phyloP scores from a whole-genome alignment of 92 coral and sea anemone species.

The Muricea muricata region DNA sequence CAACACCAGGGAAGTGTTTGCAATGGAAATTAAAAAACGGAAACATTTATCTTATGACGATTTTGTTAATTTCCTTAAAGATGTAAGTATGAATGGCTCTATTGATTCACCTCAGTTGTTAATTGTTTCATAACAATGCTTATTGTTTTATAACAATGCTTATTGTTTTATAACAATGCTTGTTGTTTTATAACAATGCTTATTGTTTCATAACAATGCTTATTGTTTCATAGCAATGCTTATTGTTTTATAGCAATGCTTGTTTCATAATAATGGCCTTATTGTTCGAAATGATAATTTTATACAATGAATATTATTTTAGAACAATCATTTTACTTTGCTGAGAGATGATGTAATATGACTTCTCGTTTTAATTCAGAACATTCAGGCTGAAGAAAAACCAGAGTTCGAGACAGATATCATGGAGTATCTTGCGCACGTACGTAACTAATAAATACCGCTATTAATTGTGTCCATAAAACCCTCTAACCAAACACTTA shows the following conservation, averaged over 20 bases:
- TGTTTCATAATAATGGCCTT: neutral
- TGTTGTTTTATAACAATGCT: too few relatives aligned
- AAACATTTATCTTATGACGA: constrained; percentile 23
- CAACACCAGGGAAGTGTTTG: neutral
- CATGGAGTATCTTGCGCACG: constrained; percentile 17
- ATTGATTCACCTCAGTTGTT: neutral
- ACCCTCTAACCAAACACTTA: neutral
- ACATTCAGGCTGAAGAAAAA: neutral
- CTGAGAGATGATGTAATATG: neutral
- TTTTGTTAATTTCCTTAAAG: constrained; percentile 6
- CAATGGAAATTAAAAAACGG: neutral
- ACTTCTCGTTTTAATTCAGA: neutral
- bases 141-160: too few relatives aligned
- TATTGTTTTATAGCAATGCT: too few relatives aligned
- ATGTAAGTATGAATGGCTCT: constrained; percentile 1
- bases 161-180: too few relatives aligned
- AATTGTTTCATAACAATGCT: neutral
- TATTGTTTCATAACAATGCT: too few relatives aligned
- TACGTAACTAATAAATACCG: neutral
- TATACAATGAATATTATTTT: neutral
- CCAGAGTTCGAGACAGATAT: constrained; percentile 9
- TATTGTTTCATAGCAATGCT: too few relatives aligned
- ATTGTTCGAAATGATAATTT: neutral
- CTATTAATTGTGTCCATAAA: neutral
- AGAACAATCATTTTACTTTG: neutral